Evolutionary conservation across 2,888 invertebrate species (phyloP).

Genomic region (Strigamia crassipes): DNA sequence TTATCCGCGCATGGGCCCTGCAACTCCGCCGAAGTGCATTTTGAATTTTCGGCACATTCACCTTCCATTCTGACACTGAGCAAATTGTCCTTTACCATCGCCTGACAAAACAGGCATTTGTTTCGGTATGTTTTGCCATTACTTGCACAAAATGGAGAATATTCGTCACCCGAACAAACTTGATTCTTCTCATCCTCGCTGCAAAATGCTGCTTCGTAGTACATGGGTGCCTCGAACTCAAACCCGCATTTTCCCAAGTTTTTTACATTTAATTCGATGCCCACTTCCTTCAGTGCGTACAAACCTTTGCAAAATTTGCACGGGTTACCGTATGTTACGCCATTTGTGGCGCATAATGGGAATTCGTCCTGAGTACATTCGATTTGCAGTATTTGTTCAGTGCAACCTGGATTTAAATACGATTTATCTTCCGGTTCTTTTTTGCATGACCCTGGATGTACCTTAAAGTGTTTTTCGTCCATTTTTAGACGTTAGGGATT

Average conservation of each 20-base stretch:
- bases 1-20: neutral
- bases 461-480: neutral
- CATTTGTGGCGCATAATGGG: constrained; percentile 21
- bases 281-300: neutral
- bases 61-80: neutral
- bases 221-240: constrained; percentile 1
- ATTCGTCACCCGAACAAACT: neutral
- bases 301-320: constrained; percentile 12
- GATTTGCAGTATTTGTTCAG: neutral
- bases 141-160: constrained; percentile 3
- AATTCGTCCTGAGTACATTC: neutral
- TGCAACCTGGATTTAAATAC: neutral
- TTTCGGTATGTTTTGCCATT: constrained; percentile 12
- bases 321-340: neutral
- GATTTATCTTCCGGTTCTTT: neutral
- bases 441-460: neutral
- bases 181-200: neutral
- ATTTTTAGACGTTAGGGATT: too few relatives aligned
- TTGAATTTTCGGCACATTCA: neutral
- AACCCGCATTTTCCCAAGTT: neutral
- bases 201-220: neutral
- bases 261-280: neutral
- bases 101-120: neutral
- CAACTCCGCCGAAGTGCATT: neutral
- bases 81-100: neutral